Evolutionary conservation across 1,140 invertebrate genomes (phyloP).

Genomic region (Drosophila virilis): DNA sequence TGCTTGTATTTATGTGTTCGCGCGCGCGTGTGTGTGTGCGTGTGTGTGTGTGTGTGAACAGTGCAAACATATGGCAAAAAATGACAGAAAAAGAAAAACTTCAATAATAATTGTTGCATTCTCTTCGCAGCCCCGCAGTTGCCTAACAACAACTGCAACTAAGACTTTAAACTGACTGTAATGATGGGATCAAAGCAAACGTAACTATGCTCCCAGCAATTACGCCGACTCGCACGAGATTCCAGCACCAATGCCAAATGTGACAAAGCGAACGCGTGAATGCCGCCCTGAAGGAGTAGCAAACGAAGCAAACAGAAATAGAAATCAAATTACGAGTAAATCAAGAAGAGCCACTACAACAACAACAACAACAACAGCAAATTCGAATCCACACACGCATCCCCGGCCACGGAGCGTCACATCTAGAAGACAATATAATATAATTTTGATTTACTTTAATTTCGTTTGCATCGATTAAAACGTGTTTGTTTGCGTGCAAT

Average conservation of each 20-base stretch:
- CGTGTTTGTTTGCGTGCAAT: slow-evolving; percentile 73
- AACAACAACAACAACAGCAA: not conserved
- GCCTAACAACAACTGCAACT: slow-evolving; percentile 10
- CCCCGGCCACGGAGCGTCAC: slow-evolving; percentile 10
- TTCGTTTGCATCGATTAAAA: slow-evolving; percentile 51
- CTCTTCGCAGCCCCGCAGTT: slow-evolving; percentile 46
- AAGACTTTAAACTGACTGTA: slow-evolving; percentile 18
- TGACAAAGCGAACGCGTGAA: slow-evolving; percentile 52
- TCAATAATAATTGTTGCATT: slow-evolving; percentile 56
- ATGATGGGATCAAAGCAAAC: slow-evolving; percentile 19
- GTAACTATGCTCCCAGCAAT: not conserved
- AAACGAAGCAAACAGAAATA: slow-evolving; percentile 17
- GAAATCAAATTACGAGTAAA: slow-evolving; percentile 25
- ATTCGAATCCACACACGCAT: not conserved
- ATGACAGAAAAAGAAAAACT: slow-evolving; percentile 22
- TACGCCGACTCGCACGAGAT: not conserved
- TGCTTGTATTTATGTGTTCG: slow-evolving; percentile 19
- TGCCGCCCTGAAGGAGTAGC: slow-evolving; percentile 52
- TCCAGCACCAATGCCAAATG: slow-evolving; percentile 60
- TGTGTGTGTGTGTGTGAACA: slow-evolving; percentile 25
- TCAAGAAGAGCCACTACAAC: not conserved
- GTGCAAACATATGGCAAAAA: slow-evolving; percentile 69
- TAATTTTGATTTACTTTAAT: slow-evolving; percentile 53
- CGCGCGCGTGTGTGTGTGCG: not conserved
- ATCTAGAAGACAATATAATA: slow-evolving; percentile 17